Evolutionary conservation across 2,113 vertebrate species (phyloP).

Genomic region (Pagrus major): DNA sequence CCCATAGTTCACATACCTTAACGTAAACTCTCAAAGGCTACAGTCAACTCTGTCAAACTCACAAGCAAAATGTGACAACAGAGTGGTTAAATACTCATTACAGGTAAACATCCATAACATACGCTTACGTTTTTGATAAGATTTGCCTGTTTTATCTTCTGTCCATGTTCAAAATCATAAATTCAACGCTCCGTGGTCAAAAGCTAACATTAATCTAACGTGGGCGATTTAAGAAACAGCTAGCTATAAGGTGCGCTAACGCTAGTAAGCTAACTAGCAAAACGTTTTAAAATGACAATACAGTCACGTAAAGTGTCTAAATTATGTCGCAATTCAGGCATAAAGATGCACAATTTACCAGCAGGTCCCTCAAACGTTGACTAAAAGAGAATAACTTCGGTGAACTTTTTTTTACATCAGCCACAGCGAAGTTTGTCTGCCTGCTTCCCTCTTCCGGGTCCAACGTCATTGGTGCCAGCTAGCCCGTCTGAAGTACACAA

Average conservation of each 20-base stretch:
- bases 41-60: not conserved
- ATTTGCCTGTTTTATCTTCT: not conserved
- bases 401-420: not conserved
- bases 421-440: not conserved
- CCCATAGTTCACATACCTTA: constrained; percentile 22
- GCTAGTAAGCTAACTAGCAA: not conserved
- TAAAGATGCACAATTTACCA: not conserved
- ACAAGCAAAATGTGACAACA: not conserved
- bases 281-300: not conserved
- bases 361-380: not conserved
- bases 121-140: not conserved
- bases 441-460: constrained; percentile 36
- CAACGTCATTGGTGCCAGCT: too few species aligned
- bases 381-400: not conserved
- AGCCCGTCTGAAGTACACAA: rapidly evolving
- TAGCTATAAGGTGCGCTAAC: too few species aligned
- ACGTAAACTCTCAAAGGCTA: not conserved
- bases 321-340: not conserved
- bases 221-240: not conserved
- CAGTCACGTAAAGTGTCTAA: rapidly evolving
- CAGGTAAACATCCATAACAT: not conserved
- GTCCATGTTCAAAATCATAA: not conserved
- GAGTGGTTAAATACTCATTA: not conserved
- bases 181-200: not conserved
- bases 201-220: not conserved